Conservation (phyloP, 2,113 vertebrate genomes). For the Colius striatus region DNA sequence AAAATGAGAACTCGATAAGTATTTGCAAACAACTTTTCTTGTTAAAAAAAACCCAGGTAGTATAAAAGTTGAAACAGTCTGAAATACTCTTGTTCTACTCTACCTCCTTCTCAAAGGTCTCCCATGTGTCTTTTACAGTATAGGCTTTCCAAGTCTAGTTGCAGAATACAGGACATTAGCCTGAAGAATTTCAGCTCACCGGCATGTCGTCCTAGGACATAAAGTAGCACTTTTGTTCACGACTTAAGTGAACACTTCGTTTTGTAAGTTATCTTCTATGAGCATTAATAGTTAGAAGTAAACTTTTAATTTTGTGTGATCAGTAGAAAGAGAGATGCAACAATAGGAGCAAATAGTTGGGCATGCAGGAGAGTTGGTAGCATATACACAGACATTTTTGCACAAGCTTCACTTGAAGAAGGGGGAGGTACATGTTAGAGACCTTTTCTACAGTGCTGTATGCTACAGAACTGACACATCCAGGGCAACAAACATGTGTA, state of each 20-base stretch:
- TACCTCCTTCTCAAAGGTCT: neutral
- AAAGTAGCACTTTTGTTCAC: neutral
- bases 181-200: neutral
- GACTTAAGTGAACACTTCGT: neutral
- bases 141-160: neutral
- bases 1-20: fast-evolving
- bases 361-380: neutral
- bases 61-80: neutral
- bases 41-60: neutral
- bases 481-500: neutral
- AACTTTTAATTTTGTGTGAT: neutral
- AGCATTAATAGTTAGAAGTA: neutral
- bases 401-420: neutral
- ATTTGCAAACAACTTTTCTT: neutral
- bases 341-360: neutral
- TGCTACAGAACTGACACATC: neutral
- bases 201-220: neutral
- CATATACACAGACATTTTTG: neutral
- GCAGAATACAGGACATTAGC: fast-evolving
- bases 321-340: neutral
- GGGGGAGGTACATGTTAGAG: neutral
- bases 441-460: neutral
- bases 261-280: neutral
- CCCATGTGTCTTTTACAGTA: neutral
- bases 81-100: neutral